Conservation (phyloP, 2,888 invertebrate species). For the Dynastes grantii region DNA sequence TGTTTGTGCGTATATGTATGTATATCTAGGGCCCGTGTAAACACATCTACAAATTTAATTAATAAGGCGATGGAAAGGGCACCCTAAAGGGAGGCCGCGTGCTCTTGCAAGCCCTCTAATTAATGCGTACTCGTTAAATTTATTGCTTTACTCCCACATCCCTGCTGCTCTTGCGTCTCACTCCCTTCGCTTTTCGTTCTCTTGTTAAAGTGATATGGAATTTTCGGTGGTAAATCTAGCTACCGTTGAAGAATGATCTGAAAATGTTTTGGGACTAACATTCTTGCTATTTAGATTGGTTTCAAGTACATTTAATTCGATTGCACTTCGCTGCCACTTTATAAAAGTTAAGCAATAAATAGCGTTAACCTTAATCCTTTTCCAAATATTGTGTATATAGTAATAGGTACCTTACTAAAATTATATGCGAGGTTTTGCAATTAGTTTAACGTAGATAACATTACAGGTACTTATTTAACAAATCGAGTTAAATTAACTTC, state of each 20-base stretch:
- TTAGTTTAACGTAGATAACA: too few relatives aligned
- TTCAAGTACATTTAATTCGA: not conserved
- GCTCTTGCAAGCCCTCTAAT: conserved; percentile 45
- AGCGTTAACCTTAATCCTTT: too few relatives aligned
- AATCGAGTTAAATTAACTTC: too few relatives aligned
- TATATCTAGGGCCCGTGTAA: conserved; percentile 27
- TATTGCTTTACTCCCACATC: conserved; percentile 37
- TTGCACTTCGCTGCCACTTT: not conserved
- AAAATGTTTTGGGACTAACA: conserved; percentile 4
- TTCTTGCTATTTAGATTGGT: conserved; percentile 17
- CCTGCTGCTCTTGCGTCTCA: not conserved
- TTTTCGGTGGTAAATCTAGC: conserved; percentile 33
- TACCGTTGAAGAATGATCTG: conserved; percentile 14
- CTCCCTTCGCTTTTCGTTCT: not conserved
- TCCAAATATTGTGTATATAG: too few relatives aligned
- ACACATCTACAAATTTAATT: conserved; percentile 47
- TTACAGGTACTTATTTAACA: too few relatives aligned
- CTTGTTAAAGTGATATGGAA: conserved; percentile 33
- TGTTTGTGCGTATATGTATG: conserved; percentile 31
- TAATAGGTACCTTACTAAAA: too few relatives aligned
- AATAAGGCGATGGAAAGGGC: conserved; percentile 24
- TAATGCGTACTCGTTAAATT: conserved; percentile 47
- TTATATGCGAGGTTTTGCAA: too few relatives aligned
- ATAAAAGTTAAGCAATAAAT: too few relatives aligned
- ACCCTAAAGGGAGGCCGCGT: conserved; percentile 16